Evolutionary conservation across 2,888 invertebrate species (phyloP).

Genomic region (Drosophila pullipes): DNA sequence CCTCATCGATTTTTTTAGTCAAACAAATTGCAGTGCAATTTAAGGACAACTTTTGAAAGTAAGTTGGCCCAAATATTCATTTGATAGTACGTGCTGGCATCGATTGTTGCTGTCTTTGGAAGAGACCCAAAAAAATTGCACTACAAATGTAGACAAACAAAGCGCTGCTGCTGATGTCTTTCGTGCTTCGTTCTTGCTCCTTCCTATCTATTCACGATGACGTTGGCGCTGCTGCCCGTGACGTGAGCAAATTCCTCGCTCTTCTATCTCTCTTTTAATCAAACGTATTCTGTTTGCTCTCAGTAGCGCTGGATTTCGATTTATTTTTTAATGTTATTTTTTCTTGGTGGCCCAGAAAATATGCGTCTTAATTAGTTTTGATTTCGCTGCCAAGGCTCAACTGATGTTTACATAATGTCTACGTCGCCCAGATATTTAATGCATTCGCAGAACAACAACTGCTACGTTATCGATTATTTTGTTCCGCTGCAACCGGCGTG

Average conservation of each 20-base stretch:
- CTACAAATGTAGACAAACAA: slow-evolving; percentile 25
- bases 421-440: slow-evolving; percentile 40
- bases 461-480: slow-evolving; percentile 51
- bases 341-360: slow-evolving; percentile 9
- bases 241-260: slow-evolving; percentile 43
- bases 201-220: slow-evolving; percentile 36
- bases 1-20: slow-evolving; percentile 67
- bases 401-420: slow-evolving; percentile 51
- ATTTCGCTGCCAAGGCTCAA: slow-evolving; percentile 30
- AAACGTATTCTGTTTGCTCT: neutral
- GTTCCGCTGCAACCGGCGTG: slow-evolving; percentile 50
- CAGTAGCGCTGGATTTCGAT: slow-evolving; percentile 18
- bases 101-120: slow-evolving; percentile 4
- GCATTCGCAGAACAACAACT: slow-evolving; percentile 43
- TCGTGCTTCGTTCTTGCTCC: slow-evolving; percentile 5
- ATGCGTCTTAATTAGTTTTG: slow-evolving; percentile 21
- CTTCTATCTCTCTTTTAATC: neutral
- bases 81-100: slow-evolving; percentile 15
- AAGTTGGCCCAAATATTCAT: slow-evolving; percentile 45
- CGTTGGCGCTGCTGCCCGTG: slow-evolving; percentile 57
- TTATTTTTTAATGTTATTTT: slow-evolving; percentile 14
- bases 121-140: slow-evolving; percentile 15
- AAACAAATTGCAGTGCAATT: slow-evolving; percentile 32
- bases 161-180: slow-evolving; percentile 2
- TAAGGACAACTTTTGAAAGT: slow-evolving; percentile 45